Evolutionary conservation across 2,797 vertebrate species (phyloP).

Genomic region (Triplophysa bombifrons): DNA sequence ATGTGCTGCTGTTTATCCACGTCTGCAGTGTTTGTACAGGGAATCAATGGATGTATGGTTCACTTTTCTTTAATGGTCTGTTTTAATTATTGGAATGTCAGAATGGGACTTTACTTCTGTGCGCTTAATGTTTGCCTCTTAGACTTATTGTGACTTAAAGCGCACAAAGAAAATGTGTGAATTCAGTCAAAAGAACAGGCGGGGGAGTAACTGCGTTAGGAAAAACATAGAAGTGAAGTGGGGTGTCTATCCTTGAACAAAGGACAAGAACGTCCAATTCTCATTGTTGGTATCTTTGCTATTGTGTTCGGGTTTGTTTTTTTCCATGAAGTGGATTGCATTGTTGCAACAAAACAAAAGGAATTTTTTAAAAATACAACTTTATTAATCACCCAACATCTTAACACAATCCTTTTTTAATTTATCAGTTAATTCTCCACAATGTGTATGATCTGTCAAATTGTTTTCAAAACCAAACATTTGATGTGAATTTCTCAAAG

Average conservation of each 20-base stretch:
- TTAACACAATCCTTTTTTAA: slow-evolving; percentile 52
- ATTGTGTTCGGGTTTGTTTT: slow-evolving; percentile 2
- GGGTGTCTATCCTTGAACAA: slow-evolving; percentile 42
- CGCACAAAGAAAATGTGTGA: too few species aligned
- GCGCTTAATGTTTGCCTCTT: not conserved
- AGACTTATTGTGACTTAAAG: not conserved
- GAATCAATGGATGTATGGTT: slow-evolving; percentile 1
- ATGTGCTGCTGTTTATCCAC: slow-evolving; percentile 16
- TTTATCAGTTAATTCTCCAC: slow-evolving; percentile 45
- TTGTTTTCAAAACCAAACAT: slow-evolving; percentile 56
- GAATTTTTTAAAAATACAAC: slow-evolving; percentile 75
- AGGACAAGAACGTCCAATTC: not conserved
- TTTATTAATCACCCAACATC: slow-evolving; percentile 75
- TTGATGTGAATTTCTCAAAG: slow-evolving; percentile 20
- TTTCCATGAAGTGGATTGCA: not conserved
- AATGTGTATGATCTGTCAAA: slow-evolving; percentile 55
- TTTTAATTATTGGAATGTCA: not conserved
- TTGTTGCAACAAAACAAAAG: not conserved
- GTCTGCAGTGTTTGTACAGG: not conserved
- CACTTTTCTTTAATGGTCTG: slow-evolving; percentile 10
- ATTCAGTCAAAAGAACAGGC: not conserved
- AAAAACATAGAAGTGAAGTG: slow-evolving; percentile 52
- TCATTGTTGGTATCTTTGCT: not conserved
- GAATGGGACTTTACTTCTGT: not conserved
- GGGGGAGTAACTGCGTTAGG: slow-evolving; percentile 42